A percentile compares a stretch with the other conserved stretches of the same genome.
These are phyloP conservation scores for Lepidurus apus DNA, from an alignment of 1,140 invertebrate species.

Conservation along the genomic window DNA sequence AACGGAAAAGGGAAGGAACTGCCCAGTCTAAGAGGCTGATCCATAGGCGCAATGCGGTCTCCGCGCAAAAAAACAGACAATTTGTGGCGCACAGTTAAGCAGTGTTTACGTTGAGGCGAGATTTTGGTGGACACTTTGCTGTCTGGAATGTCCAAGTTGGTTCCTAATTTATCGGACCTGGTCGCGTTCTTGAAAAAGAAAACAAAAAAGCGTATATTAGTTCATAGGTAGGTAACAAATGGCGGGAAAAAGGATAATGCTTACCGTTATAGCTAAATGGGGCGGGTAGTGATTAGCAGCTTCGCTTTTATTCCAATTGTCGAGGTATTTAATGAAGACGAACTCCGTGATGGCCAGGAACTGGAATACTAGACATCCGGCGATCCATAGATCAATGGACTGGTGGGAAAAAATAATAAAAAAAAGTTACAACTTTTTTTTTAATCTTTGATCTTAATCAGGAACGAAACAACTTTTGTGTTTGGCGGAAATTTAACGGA, in stretches of 20 bases:
- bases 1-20: background rate
- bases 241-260: background rate
- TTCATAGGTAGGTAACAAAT: background rate
- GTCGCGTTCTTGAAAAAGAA: background rate
- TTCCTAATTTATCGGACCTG: background rate
- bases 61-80: slow-evolving; percentile 12
- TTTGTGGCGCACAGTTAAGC: background rate
- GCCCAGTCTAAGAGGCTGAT: background rate
- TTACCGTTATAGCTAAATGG: background rate
- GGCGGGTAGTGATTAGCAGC: background rate
- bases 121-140: background rate
- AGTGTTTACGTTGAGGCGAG: slow-evolving; percentile 3
- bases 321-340: background rate
- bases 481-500: too few species aligned
- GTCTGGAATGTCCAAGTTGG: background rate
- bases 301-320: slow-evolving; percentile 1
- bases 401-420: background rate
- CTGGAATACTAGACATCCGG: background rate
- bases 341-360: background rate
- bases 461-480: too few species aligned
- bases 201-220: background rate
- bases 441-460: too few species aligned
- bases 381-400: background rate
- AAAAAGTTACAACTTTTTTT: too few species aligned
- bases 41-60: slow-evolving; percentile 16